These are phyloP conservation scores for Chouioia cunea DNA, from an alignment of 2,888 invertebrate genomes.

Conservation along the genomic window DNA sequence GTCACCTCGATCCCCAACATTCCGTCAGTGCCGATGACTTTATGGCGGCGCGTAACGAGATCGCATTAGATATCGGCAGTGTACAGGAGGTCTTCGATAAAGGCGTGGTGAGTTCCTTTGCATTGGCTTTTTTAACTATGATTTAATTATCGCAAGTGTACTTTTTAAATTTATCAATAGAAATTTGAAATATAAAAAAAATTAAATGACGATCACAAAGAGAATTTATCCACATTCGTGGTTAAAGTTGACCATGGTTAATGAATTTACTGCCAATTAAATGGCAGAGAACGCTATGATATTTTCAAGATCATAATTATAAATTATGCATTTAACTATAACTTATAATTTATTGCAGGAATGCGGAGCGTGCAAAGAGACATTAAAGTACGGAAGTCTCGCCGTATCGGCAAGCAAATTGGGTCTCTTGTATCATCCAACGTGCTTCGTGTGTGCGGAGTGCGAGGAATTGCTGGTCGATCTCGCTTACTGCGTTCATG, in stretches of 20 bases:
- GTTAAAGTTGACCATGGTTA: too few relatives aligned
- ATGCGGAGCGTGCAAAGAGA: conserved; percentile 87
- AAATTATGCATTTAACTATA: too few relatives aligned
- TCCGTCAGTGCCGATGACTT: conserved; percentile 92
- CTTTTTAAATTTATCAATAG: too few relatives aligned
- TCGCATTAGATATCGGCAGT: conserved; percentile 92
- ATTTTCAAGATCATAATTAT: too few relatives aligned
- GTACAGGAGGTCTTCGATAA: conserved; percentile 63
- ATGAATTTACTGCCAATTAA: too few relatives aligned
- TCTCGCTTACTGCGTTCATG: conserved; percentile 93
- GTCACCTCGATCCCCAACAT: conserved; percentile 84
- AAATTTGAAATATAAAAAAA: too few relatives aligned
- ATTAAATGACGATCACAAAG: too few relatives aligned
- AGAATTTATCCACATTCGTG: too few relatives aligned
- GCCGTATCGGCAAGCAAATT: conserved; percentile 88
- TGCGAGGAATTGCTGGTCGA: conserved; percentile 96
- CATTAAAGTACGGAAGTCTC: conserved; percentile 84
- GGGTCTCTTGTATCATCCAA: conserved; percentile 88
- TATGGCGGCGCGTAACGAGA: conserved; percentile 92
- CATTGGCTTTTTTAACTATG: too few relatives aligned
- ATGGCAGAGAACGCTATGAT: too few relatives aligned
- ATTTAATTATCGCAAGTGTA: too few relatives aligned
- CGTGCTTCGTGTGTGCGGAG: conserved; percentile 90
- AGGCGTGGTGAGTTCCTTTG: conserved; percentile 56
- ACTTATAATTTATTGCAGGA: conserved; percentile 69